These are phyloP conservation scores for Sylvia atricapilla DNA, from an alignment of 2,113 vertebrate genomes.

Conservation along the genomic window DNA sequence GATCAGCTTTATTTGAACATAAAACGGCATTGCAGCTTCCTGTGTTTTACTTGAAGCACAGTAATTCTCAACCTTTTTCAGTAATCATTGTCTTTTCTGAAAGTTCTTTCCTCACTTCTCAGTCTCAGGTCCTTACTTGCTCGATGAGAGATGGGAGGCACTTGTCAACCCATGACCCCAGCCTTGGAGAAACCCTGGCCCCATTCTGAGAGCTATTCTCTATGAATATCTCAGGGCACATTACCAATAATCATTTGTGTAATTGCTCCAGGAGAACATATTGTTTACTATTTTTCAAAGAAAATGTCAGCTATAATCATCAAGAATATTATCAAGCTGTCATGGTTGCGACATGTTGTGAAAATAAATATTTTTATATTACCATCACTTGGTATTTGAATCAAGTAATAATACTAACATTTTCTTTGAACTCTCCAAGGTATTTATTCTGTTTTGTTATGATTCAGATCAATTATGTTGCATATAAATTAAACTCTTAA, in stretches of 20 bases:
- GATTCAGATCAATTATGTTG: background rate
- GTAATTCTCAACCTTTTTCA: background rate
- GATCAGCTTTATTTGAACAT: background rate
- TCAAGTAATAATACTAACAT: background rate
- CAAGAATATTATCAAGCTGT: background rate
- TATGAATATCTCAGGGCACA: background rate
- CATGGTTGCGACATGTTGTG: background rate
- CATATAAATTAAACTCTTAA: constrained; percentile 1
- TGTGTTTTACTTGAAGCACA: background rate
- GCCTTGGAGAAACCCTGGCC: background rate
- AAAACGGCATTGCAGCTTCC: background rate
- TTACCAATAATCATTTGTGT: background rate
- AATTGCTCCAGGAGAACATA: background rate
- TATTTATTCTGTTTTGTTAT: background rate
- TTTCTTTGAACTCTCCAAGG: background rate
- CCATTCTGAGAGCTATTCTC: background rate
- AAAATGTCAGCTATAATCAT: constrained; percentile 1
- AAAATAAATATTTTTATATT: background rate
- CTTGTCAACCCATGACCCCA: background rate
- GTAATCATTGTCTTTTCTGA: background rate
- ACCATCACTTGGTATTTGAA: background rate
- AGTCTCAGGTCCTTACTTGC: background rate
- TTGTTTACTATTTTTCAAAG: background rate
- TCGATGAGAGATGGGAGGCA: background rate
- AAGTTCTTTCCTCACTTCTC: background rate